phyloP scores from a whole-genome alignment of 2,888 invertebrate species.

The Cantharis nigra region DNA sequence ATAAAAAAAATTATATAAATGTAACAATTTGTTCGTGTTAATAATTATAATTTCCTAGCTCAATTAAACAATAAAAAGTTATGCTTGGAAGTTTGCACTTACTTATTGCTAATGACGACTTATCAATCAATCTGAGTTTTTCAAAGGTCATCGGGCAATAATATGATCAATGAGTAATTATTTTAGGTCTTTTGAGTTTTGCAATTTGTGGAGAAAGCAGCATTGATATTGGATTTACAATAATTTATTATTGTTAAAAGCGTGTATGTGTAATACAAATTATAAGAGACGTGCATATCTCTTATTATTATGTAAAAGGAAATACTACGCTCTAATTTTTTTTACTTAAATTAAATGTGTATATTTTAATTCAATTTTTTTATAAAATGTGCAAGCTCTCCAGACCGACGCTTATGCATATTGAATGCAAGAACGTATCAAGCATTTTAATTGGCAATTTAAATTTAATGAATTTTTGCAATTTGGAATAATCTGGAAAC shows the following conservation, averaged over 20 bases:
- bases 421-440: background rate
- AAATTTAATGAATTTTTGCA: background rate
- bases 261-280: background rate
- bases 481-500: background rate
- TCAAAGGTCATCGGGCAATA: background rate
- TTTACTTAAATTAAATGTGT: conserved; percentile 1
- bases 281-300: conserved; percentile 9
- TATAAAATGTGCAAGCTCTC: background rate
- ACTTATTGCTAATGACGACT: background rate
- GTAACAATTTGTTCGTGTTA: background rate
- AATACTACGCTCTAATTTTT: conserved; percentile 24
- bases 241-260: conserved; percentile 3
- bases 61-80: background rate
- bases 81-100: background rate
- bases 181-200: background rate
- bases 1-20: background rate
- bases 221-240: background rate
- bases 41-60: background rate
- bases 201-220: background rate
- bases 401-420: background rate
- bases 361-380: background rate
- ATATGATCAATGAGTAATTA: background rate
- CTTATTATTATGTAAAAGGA: conserved; percentile 21
- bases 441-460: background rate
- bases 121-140: background rate